Base-by-base conservation (phyloP, 2,888 invertebrate genomes). In the Mamestra brassicae region DNA sequence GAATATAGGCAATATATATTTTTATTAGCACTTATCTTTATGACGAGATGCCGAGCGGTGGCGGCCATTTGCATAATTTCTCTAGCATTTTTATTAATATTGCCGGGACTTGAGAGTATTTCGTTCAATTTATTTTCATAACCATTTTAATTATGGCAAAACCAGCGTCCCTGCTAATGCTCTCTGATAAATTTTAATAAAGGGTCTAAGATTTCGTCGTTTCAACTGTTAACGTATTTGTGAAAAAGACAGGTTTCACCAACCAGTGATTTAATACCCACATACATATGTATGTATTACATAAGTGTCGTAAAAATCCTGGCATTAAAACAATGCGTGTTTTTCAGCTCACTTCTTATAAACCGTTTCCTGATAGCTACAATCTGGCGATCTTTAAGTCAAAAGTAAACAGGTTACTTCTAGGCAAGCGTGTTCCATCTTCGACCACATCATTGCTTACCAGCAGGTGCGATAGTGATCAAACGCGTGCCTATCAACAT, bases 21-120 rank as follows among this genome's bases (percentile, higher is more conserved):
- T 81, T 81, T 81, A 81, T 70, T 69, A 75, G 82, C 69, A 79
- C 82, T 81, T 82, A 81, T 75, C 38, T 81, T 82, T 82, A 79
- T 63, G 82, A 76, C 68, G 66, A 76, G 71, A 81, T 76, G 76
- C 79, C 82, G 36, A 70, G 66, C 74, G 71, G 71, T 67, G 69
- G 62, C 52, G 75, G 66, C 79, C 60, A 82, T 81, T 82, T 82
- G 79, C 75, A 81, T 81, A 81, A 81, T 82, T 75, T 58, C 66
- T 75, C 69, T 66, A 70, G 69, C 58, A 79, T 81, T 81, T 81
- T 81, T 81, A 82, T 81, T 75, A 82, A 79, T 79, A 70, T 61
- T 67, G 71, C 78, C n/a, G 62, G 34, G 71, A 78, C 75, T 58
- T 17, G 45, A 71, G 74, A 79, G 66, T 71, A 79, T 81, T 79